Percentiles rank a stretch among this genome's conserved stretches.
phyloP scores from a whole-genome alignment of 1,140 invertebrate genomes.

The Delia radicum region DNA sequence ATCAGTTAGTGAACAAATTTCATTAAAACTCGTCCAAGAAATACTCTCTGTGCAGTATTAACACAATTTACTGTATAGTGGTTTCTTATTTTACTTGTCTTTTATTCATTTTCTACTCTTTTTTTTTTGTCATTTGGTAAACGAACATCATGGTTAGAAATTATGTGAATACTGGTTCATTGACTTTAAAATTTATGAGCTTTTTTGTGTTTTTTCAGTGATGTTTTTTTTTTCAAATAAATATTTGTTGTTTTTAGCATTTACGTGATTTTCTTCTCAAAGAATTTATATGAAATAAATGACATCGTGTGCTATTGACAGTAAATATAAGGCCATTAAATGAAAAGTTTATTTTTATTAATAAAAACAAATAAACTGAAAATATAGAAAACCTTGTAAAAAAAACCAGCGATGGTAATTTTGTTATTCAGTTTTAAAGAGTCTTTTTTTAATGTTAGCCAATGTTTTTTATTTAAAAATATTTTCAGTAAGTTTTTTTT shows the following conservation, averaged over 20 bases:
- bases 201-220: neutral
- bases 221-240: slow-evolving; percentile 5
- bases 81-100: neutral
- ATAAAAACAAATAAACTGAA: no score
- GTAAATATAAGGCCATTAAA: neutral
- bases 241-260: slow-evolving; percentile 6
- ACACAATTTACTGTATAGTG: neutral
- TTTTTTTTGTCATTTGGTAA: neutral
- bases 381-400: no score
- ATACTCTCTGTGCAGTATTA: no score
- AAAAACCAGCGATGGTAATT: no score
- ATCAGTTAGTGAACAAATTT: no score
- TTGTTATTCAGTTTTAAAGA: no score
- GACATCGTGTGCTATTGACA: slow-evolving; percentile 25
- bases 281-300: slow-evolving; percentile 12
- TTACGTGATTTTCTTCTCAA: neutral
- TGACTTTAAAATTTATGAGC: slow-evolving; percentile 25
- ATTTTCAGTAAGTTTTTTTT: no score
- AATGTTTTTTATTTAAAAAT: no score
- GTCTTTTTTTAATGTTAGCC: no score
- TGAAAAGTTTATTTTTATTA: no score
- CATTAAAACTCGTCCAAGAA: no score
- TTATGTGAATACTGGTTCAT: slow-evolving; percentile 20
- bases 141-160: neutral
- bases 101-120: neutral